These are phyloP conservation scores for Simalia tracyae DNA, from an alignment of 2,797 vertebrate genomes.

Conservation along the genomic window DNA sequence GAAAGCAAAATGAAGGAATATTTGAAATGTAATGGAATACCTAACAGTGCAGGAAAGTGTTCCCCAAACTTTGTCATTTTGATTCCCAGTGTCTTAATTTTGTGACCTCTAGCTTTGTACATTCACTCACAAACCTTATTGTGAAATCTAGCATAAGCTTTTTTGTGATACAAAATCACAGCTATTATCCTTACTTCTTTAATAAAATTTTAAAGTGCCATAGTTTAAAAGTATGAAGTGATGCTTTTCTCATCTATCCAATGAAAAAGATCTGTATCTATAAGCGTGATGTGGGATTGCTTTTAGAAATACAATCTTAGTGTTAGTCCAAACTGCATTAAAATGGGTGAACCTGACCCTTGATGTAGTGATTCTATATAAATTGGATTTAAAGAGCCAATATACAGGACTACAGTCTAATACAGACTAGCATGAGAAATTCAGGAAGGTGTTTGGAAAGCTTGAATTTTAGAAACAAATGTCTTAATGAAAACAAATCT, in stretches of 20 bases:
- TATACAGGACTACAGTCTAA: neutral
- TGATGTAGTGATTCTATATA: neutral
- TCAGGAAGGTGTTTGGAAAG: conserved; percentile 26
- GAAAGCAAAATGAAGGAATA: conserved; percentile 14
- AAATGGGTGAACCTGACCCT: neutral
- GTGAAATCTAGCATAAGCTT: neutral
- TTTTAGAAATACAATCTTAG: neutral
- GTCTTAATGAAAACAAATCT: conserved; percentile 42
- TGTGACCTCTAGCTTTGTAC: neutral
- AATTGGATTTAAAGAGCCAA: neutral
- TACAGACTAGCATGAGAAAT: neutral
- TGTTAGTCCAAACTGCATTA: too few relatives aligned
- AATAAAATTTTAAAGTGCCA: neutral
- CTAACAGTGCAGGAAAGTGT: neutral
- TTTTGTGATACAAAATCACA: neutral
- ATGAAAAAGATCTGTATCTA: neutral
- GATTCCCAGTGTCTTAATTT: neutral
- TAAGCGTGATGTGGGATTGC: neutral
- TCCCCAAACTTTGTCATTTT: neutral
- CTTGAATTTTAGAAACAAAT: conserved; percentile 18
- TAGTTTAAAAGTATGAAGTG: neutral
- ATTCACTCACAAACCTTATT: neutral
- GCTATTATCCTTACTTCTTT: neutral
- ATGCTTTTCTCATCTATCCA: neutral
- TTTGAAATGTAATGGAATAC: neutral